Conservation (phyloP, 2,797 vertebrate genomes). For the Cynopterus sphinx region DNA sequence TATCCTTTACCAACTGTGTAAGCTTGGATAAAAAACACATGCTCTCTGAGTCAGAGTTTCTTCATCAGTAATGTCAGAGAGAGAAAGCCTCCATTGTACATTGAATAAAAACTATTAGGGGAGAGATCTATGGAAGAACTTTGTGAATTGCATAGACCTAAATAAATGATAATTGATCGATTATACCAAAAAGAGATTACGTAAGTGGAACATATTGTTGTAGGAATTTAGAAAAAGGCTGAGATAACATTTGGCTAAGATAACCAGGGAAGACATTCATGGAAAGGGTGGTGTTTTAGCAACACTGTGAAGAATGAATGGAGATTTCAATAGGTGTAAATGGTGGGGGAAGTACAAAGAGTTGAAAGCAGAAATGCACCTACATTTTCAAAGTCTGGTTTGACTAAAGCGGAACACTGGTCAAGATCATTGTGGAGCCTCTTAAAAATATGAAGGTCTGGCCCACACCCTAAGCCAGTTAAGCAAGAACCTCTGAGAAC, state of each 20-base stretch:
- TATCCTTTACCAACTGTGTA: background rate
- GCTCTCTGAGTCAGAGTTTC: background rate
- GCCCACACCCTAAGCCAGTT: too few relatives aligned
- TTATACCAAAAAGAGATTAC: background rate
- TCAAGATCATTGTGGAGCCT: background rate
- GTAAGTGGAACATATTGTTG: background rate
- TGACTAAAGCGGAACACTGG: background rate
- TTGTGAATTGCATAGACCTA: background rate
- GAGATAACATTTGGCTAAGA: background rate
- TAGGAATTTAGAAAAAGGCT: background rate
- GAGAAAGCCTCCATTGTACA: background rate
- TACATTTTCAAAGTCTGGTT: background rate
- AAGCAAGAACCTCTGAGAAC: background rate
- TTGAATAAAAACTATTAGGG: background rate
- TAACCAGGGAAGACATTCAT: background rate
- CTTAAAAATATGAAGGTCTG: background rate
- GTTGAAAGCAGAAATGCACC: background rate
- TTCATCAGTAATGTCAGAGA: background rate
- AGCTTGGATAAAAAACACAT: background rate
- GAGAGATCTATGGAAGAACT: background rate
- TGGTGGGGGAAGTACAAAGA: background rate
- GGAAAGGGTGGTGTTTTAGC: background rate
- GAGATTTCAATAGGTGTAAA: background rate
- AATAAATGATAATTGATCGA: background rate
- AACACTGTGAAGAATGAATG: background rate